These are phyloP conservation scores for Sphaeramia orbicularis DNA, from an alignment of 2,797 vertebrate species.

Conservation along the genomic window DNA sequence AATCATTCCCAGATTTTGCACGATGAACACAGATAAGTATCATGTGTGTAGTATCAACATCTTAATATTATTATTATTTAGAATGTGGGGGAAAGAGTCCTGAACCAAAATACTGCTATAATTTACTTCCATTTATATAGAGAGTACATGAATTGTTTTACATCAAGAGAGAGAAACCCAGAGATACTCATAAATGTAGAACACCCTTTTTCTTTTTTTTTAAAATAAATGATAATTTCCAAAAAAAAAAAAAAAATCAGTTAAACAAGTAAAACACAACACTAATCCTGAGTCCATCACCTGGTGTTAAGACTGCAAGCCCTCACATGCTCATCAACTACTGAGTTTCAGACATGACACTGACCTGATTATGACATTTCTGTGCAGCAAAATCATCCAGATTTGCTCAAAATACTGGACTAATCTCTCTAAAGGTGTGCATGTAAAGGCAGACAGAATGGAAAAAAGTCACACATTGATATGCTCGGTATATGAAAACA, in stretches of 20 bases:
- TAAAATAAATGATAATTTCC: constrained; percentile 18
- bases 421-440: constrained; percentile 34
- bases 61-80: background rate
- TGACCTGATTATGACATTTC: constrained; percentile 6
- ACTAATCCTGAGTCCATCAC: constrained; percentile 31
- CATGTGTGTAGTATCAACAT: constrained; percentile 1
- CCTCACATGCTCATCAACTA: constrained; percentile 3
- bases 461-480: constrained; percentile 20
- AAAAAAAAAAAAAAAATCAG: constrained; percentile 20
- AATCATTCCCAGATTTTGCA: constrained; percentile 7
- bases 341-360: background rate
- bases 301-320: constrained; percentile 17
- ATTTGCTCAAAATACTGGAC: constrained; percentile 11
- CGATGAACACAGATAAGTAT: background rate
- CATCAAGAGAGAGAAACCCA: constrained; percentile 25
- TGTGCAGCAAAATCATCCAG: background rate
- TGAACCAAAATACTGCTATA: constrained; percentile 12
- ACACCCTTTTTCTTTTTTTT: constrained; percentile 13
- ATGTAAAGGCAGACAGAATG: constrained; percentile 60
- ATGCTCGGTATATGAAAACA: constrained; percentile 27
- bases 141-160: constrained; percentile 55
- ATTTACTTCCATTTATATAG: constrained; percentile 8
- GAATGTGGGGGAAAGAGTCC: background rate
- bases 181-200: constrained; percentile 19
- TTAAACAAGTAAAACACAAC: constrained; percentile 25